Evolutionary conservation across 92 coral and sea anemone genomes (phyloP), one percentile per base, ranked within the genome.

Genomic region (Muricea muricata): DNA sequence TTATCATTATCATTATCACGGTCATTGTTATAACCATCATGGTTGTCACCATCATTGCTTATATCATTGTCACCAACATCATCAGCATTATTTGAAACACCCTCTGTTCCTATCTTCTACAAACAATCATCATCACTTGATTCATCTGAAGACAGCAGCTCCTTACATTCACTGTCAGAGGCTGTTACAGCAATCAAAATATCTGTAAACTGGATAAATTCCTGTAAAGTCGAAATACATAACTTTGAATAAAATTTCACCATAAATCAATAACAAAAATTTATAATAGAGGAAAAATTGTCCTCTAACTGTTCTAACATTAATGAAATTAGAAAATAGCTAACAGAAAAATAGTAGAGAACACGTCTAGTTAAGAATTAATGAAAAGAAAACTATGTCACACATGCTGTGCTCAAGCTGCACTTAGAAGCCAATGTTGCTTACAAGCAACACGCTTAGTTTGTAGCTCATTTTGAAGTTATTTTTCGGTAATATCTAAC

Each of bases 361-460:
- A 63, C 5, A n/a, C 4, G 20, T 63, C 21, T 63, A 63, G 33
- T n/a, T 20, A 63, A 6, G 15, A 63, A 63, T 12, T 15, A 6
- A 63, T 63, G 25, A 6, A 8, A 63, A 6, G 17, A 25, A n/a
- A 20, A 63, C 20, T 13, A 63, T 63, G 4, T 63, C 32, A 26
- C 71, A 63, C 71, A 34, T 63, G 71, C 25, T 34, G 25, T 63
- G 33, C n/a, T 63, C 71, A 63, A 6, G 33, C 25, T 63, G 71
- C 71, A 63, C 71, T 63, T 63, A 63, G 71, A 63, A 26, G 25
- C 71, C 71, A 63, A 63, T 63, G 71, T 63, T 63, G 71, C 71
- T 26, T 63, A 6, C 4, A 34, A 63, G 71, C 71, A 63, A 63
- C 71, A 63, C 71, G 15, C 25, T 6, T 63, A 25, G 20, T 25